phyloP scores from a whole-genome alignment of 2,888 invertebrate genomes.

The Drosophila prostipennis region DNA sequence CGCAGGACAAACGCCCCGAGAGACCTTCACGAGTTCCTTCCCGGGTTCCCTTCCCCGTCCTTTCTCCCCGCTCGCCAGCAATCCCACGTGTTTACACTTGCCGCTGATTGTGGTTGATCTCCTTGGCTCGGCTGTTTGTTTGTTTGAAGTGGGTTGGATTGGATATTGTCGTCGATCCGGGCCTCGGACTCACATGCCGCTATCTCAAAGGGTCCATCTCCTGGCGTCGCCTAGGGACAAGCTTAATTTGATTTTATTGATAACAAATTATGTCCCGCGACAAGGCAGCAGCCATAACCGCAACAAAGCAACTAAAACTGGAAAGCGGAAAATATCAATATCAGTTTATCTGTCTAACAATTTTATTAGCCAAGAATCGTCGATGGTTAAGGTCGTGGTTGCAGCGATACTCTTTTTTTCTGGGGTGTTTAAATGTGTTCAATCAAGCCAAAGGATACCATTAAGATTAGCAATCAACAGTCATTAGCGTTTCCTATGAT shows the following conservation, averaged over 20 bases:
- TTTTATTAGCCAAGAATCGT: slow-evolving; percentile 66
- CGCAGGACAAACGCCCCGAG: slow-evolving; percentile 65
- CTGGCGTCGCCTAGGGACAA: slow-evolving; percentile 47
- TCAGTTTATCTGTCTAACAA: slow-evolving; percentile 71
- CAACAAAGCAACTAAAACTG: slow-evolving; percentile 10
- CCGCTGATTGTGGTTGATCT: slow-evolving; percentile 65
- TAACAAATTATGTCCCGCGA: slow-evolving; percentile 74
- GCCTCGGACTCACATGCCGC: slow-evolving; percentile 43
- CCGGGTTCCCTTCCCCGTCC: slow-evolving; percentile 13
- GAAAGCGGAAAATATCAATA: slow-evolving; percentile 50
- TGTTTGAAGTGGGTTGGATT: slow-evolving; percentile 9
- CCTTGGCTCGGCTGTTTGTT: slow-evolving; percentile 22
- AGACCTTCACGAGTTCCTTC: slow-evolving; percentile 47
- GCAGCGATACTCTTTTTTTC: slow-evolving; percentile 4
- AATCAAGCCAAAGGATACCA: too few species aligned
- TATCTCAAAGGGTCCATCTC: slow-evolving; percentile 72
- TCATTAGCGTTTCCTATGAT: too few species aligned
- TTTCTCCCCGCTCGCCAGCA: slow-evolving; percentile 23
- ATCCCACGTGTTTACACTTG: slow-evolving; percentile 76
- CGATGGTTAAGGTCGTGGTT: slow-evolving; percentile 3
- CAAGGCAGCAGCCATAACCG: slow-evolving; percentile 25
- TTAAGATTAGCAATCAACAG: too few species aligned
- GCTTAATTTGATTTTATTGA: slow-evolving; percentile 72
- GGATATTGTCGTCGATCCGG: slow-evolving; percentile 6
- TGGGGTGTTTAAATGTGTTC: too few species aligned